Evolutionary conservation across 2,113 vertebrate species (phyloP).

Genomic region (Rhipidura dahli): DNA sequence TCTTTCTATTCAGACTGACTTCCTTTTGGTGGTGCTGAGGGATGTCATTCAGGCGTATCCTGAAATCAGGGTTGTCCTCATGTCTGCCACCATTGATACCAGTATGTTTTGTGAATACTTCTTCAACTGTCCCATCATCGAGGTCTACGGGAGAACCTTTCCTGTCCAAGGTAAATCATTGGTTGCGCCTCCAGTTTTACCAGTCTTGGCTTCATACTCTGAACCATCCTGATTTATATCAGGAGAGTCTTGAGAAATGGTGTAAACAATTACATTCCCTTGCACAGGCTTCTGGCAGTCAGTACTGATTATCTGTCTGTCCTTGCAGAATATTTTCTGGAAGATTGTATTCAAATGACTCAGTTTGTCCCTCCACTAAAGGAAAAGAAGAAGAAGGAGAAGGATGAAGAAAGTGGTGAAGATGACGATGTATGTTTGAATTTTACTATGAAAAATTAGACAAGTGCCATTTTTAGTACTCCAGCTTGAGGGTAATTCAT

Average conservation of each 20-base stretch:
- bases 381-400: constrained; percentile 93
- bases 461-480: not conserved
- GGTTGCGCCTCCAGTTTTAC: not conserved
- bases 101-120: constrained; percentile 96
- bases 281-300: not conserved
- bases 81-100: constrained; percentile 98
- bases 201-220: not conserved
- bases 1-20: constrained; percentile 84
- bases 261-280: not conserved
- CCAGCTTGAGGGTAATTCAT: not conserved
- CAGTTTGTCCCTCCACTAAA: constrained; percentile 87
- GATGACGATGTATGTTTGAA: constrained; percentile 83
- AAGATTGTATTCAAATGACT: constrained; percentile 97
- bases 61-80: constrained; percentile 89
- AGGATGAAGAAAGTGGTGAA: constrained; percentile 89
- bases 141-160: constrained; percentile 92
- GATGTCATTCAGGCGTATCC: constrained; percentile 92
- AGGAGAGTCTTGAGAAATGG: not conserved
- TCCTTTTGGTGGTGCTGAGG: constrained; percentile 93
- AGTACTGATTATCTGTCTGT: not conserved
- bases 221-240: not conserved
- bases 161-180: constrained; percentile 84
- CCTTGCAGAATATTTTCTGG: constrained; percentile 91
- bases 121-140: constrained; percentile 90
- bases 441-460: not conserved